Evolutionary conservation across 2,113 vertebrate species (phyloP), one percentile per base, ranked within the genome.

Genomic region (Oophaga pumilio): DNA sequence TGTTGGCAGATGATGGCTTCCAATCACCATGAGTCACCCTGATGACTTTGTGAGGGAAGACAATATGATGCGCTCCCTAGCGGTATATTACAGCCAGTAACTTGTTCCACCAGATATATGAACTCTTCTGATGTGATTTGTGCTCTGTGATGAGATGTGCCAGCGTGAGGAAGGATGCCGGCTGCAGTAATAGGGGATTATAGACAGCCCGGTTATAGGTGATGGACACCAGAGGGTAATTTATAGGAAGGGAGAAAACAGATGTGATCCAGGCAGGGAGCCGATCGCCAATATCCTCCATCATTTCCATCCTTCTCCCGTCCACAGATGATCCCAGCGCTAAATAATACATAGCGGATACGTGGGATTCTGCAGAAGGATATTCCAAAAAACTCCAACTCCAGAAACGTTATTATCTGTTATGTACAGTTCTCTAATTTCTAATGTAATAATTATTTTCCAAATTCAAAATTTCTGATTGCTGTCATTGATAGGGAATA

Each of bases 11-110:
- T 43, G 33, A 83, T 82, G 80, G 57, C 33, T 76, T 88, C 69
- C 86, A 76, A 88, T 88, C 86, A 88, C 17, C 86, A 88, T 88
- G 80, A 83, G 50, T 88, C 86, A 88, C 57, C 66, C 80, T 82
- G 76, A 88, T 83, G 71, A 88, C 86, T 88, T 83, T 76, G 43
- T 24, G 79, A 76, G 59, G 60, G 80, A 88, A 83, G 86, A 88
- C 79, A 88, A 83, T 83, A 76, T 83, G 71, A 83, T 83, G 86
- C 33, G 28, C 73, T 88, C 78, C 78, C 69, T 80, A 56, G 86
- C 69, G 66, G 57, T 88, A 64, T 76, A 83, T 83, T 76, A 82
- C 22, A 82, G 69, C 68, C 66, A 6, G 49, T 18, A 33, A 83
- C 86, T 88, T 88, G 86, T 88, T 83, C 80, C 68, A 76, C 56